phyloP scores from a whole-genome alignment of 2,797 vertebrate species.

The Myoxocephalus aenaeus region DNA sequence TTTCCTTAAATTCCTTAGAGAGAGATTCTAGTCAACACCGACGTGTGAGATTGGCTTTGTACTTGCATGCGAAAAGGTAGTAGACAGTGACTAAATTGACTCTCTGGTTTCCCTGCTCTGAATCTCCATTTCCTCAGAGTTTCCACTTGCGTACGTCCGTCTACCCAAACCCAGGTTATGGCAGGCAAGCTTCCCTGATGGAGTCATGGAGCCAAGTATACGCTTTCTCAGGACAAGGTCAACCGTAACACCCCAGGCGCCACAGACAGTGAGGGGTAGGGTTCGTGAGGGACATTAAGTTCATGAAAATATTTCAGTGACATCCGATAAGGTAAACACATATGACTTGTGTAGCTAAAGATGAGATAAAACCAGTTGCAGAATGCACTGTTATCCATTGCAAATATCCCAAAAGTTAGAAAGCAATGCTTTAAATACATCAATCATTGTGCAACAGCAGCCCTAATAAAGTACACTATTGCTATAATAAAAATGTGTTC shows the following conservation, averaged over 20 bases:
- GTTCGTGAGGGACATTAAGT: slow-evolving; percentile 48
- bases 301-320: slow-evolving; percentile 50
- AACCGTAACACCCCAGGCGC: slow-evolving; percentile 61
- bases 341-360: neutral
- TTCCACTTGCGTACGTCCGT: slow-evolving; percentile 96
- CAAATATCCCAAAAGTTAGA: neutral
- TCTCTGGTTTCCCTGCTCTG: slow-evolving; percentile 89
- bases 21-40: slow-evolving; percentile 87
- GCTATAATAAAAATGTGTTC: slow-evolving; percentile 57
- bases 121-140: slow-evolving; percentile 93
- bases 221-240: slow-evolving; percentile 90
- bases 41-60: slow-evolving; percentile 89
- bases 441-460: neutral
- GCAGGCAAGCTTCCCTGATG: slow-evolving; percentile 84
- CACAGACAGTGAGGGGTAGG: slow-evolving; percentile 53
- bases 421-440: slow-evolving; percentile 22
- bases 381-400: neutral
- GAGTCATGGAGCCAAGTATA: slow-evolving; percentile 82
- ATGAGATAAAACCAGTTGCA: slow-evolving; percentile 6
- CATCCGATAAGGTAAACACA: slow-evolving; percentile 32
- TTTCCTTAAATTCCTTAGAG: slow-evolving; percentile 91
- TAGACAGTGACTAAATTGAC: slow-evolving; percentile 88
- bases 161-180: slow-evolving; percentile 85
- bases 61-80: slow-evolving; percentile 90
- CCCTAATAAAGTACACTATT: slow-evolving; percentile 42